These are phyloP conservation scores for Aplysia californica DNA, from an alignment of 1,140 invertebrate species.

Conservation along the genomic window DNA sequence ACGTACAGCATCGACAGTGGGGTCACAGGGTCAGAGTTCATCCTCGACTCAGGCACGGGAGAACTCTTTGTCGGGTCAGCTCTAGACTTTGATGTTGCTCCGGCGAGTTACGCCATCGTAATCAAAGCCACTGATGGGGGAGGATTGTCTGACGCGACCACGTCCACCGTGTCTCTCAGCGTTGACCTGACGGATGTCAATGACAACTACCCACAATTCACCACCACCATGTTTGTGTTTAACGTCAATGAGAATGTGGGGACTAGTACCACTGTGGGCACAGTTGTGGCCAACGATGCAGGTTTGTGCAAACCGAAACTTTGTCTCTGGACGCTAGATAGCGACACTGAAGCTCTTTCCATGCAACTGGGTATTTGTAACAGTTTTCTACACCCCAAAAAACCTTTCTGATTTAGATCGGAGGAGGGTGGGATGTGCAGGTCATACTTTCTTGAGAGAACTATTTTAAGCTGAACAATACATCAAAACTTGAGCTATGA, in stretches of 20 bases:
- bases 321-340: too few relatives aligned
- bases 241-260: conserved; percentile 38
- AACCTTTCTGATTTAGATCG: too few relatives aligned
- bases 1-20: conserved; percentile 40
- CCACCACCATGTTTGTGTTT: conserved; percentile 32
- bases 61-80: conserved; percentile 31
- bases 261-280: conserved; percentile 33
- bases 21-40: conserved; percentile 28
- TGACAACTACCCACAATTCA: conserved; percentile 49
- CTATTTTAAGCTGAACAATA: too few relatives aligned
- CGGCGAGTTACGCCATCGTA: conserved; percentile 34
- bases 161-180: conserved; percentile 34
- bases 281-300: conserved; percentile 42
- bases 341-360: too few relatives aligned
- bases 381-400: too few relatives aligned
- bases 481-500: too few relatives aligned
- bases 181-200: conserved; percentile 44
- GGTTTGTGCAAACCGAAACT: conserved; percentile 10
- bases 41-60: conserved; percentile 33
- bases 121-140: conserved; percentile 41
- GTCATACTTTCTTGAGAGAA: too few relatives aligned
- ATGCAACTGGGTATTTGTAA: too few relatives aligned
- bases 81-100: conserved; percentile 45
- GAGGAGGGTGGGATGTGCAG: too few relatives aligned
- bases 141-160: conserved; percentile 23